Evolutionary conservation across 2,113 vertebrate genomes (phyloP).

Genomic region (Rhinichthys klamathensis): DNA sequence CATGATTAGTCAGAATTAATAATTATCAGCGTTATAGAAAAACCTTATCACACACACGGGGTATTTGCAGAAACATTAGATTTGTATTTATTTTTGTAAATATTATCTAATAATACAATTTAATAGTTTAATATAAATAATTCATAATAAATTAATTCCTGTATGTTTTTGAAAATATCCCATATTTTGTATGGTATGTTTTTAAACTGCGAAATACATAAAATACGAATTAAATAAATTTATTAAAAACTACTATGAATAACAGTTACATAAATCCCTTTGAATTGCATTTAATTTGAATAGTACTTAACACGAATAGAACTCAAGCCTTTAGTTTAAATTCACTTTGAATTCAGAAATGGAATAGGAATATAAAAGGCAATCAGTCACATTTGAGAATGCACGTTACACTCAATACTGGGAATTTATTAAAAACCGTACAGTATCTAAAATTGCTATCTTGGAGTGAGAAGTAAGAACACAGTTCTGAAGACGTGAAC

Average conservation of each 20-base stretch:
- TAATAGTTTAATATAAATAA: background rate
- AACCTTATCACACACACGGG: too few relatives aligned
- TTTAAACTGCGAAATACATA: background rate
- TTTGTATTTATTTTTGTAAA: too few relatives aligned
- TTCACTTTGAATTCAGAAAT: background rate
- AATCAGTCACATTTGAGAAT: background rate
- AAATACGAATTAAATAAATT: background rate
- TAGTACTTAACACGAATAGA: background rate
- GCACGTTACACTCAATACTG: constrained; percentile 5
- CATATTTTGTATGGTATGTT: background rate
- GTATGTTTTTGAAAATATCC: background rate
- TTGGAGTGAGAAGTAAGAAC: constrained; percentile 6
- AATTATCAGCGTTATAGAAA: background rate
- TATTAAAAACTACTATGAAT: background rate
- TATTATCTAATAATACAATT: background rate
- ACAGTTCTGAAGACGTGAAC: background rate
- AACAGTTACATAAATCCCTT: background rate
- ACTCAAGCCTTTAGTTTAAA: background rate
- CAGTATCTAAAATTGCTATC: constrained; percentile 27
- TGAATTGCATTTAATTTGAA: background rate
- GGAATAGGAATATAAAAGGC: background rate
- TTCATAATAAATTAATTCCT: background rate
- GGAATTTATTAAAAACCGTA: background rate
- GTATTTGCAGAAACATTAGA: too few relatives aligned
- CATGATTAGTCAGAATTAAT: background rate